Evolutionary conservation across 2,888 invertebrate genomes (phyloP).

Genomic region (Colletes collaris): DNA sequence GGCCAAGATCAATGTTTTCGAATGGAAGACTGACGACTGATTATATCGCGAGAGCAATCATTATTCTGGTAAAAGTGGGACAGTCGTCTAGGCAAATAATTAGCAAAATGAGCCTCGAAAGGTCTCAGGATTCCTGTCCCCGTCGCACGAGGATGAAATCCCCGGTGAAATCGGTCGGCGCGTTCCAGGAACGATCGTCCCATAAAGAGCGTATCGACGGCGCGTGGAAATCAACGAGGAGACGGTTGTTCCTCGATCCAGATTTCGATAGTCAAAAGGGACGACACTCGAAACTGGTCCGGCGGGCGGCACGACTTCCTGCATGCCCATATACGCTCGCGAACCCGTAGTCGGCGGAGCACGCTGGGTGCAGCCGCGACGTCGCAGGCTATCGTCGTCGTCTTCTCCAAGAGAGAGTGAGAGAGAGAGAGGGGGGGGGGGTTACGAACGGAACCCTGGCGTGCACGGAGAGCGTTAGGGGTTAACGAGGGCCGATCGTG

Average conservation of each 20-base stretch:
- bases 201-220: slow-evolving; percentile 37
- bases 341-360: slow-evolving; percentile 3
- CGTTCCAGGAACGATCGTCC: slow-evolving; percentile 1
- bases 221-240: background rate
- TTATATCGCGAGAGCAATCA: no score
- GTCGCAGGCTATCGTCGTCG: slow-evolving; percentile 43
- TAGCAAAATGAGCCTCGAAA: no score
- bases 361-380: slow-evolving; percentile 30
- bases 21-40: no score
- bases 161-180: slow-evolving; percentile 3
- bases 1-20: no score
- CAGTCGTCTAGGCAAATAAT: no score
- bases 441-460: slow-evolving; percentile 57
- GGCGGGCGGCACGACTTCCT: slow-evolving; percentile 49
- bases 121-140: no score
- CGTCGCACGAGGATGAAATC: slow-evolving; percentile 10
- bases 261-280: slow-evolving; percentile 54
- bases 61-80: no score
- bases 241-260: slow-evolving; percentile 26
- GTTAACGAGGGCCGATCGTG: slow-evolving; percentile 77
- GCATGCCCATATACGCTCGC: slow-evolving; percentile 52
- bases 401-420: background rate
- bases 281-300: slow-evolving; percentile 43
- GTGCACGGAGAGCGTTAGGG: slow-evolving; percentile 71
- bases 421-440: background rate